Base-by-base conservation (phyloP, 1,140 invertebrate species). In the Drosophila teissieri region DNA sequence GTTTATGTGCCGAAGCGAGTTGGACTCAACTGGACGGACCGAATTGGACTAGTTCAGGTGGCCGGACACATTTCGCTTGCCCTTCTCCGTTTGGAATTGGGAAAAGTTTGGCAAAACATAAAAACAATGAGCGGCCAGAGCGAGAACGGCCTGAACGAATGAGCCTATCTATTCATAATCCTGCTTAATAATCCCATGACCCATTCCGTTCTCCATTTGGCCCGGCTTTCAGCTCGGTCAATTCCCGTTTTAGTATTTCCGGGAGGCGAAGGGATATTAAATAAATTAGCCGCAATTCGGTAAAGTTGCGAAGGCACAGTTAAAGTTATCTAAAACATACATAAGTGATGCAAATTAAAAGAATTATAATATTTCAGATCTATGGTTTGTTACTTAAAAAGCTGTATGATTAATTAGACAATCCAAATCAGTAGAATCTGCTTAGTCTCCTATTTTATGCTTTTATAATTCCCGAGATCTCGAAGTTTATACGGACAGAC, bases 141-240 rank as follows among this genome's bases (percentile, higher is more conserved):
- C 72, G 57, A 56, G 70, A 69, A 69, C 64, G 80, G 80, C 70
- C 80, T 36, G 78, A 75, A 80, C 67, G 80, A 84, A 83, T 81
- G 80, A 57, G 82, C 74, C 79, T 57, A 88, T 86, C 83, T 88
- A 86, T 86, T 86, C 83, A 86, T 86, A 88, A 82, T 86, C 83
- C 82, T 46, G 79, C 78, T 80, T 86, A 86, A 86, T 86, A 86
- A 88, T 86, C 82, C 82, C 46, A 76, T 62, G 42, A 37, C 44
- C 54, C 69, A 34, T 24, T 48, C 34, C 22, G 31, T 11, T 22
- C 37, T 2, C 19, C 46, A 46, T 31, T 15, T 51, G 48, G 5
- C 24, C 27, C 10, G 2, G 12, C 3, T 10, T 44, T 14, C 19
- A 11, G 22, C 27, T 40, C 22, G 64, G 65, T 39, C 64, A 49